Percentiles rank a stretch among this genome's conserved stretches.
These are phyloP conservation scores for Damaliscus lunatus DNA, from an alignment of 2,113 vertebrate species.

Conservation along the genomic window DNA sequence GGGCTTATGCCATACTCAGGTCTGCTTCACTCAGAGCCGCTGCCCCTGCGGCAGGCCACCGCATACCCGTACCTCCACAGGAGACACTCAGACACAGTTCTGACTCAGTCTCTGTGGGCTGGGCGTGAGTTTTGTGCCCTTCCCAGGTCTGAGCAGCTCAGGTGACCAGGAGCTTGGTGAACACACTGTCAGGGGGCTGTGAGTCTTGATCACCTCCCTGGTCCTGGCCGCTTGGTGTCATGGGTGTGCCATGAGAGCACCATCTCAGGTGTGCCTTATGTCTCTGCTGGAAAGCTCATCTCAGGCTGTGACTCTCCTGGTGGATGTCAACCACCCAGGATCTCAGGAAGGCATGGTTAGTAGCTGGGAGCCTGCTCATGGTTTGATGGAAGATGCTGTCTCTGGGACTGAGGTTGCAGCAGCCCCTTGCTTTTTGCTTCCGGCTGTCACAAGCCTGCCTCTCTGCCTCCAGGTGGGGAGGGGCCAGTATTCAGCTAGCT, in stretches of 20 bases:
- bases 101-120: background rate
- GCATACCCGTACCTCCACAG: background rate
- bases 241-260: background rate
- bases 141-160: background rate
- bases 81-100: background rate
- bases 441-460: background rate
- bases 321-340: background rate
- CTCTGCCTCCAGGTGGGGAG: background rate
- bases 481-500: background rate
- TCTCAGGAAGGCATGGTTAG: background rate
- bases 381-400: background rate
- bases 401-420: background rate
- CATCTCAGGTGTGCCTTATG: background rate
- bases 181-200: background rate
- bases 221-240: background rate
- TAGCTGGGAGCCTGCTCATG: background rate
- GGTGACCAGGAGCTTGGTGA: fast-evolving
- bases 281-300: background rate
- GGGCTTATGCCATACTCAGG: background rate
- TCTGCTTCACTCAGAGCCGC: background rate
- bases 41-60: background rate
- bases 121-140: background rate
- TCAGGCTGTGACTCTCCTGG: background rate
- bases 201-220: background rate
- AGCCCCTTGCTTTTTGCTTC: background rate